phyloP scores from a whole-genome alignment of 2,113 vertebrate species.

The Pollachius pollachius region DNA sequence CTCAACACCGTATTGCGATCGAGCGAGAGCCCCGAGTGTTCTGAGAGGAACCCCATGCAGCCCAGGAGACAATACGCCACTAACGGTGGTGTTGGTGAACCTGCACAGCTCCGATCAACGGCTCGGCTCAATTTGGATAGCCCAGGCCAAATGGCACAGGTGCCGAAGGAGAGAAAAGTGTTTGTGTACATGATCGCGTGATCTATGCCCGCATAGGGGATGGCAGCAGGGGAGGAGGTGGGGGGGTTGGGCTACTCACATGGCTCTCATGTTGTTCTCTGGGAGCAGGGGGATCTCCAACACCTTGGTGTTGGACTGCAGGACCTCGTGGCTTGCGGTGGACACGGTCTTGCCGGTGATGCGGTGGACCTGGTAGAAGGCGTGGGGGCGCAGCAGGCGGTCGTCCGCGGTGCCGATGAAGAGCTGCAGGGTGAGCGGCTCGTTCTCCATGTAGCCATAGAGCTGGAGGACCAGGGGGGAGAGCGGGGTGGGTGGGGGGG shows the following conservation, averaged over 20 bases:
- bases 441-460: conserved; percentile 89
- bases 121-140: conserved; percentile 24
- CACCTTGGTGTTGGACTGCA: conserved; percentile 93
- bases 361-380: conserved; percentile 97
- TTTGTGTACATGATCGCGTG: neutral
- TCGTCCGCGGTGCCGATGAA: conserved; percentile 97
- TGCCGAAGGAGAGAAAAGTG: conserved; percentile 15
- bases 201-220: neutral
- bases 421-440: conserved; percentile 93
- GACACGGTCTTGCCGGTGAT: conserved; percentile 96
- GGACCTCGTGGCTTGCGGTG: conserved; percentile 91
- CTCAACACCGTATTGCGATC: conserved; percentile 4
- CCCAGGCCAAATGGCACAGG: conserved; percentile 7
- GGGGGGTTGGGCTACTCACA: conserved; percentile 70
- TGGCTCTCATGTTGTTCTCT: conserved; percentile 93
- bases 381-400: conserved; percentile 92
- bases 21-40: conserved; percentile 46
- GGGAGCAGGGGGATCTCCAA: conserved; percentile 93
- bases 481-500: no score
- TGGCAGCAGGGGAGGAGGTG: neutral
- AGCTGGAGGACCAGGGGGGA: conserved; percentile 79
- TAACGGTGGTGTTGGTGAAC: neutral
- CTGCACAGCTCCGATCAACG: conserved; percentile 31
- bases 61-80: conserved; percentile 51
- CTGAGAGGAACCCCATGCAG: conserved; percentile 43